These are phyloP conservation scores for Sander lucioperca DNA, from an alignment of 2,113 vertebrate species.

Conservation along the genomic window DNA sequence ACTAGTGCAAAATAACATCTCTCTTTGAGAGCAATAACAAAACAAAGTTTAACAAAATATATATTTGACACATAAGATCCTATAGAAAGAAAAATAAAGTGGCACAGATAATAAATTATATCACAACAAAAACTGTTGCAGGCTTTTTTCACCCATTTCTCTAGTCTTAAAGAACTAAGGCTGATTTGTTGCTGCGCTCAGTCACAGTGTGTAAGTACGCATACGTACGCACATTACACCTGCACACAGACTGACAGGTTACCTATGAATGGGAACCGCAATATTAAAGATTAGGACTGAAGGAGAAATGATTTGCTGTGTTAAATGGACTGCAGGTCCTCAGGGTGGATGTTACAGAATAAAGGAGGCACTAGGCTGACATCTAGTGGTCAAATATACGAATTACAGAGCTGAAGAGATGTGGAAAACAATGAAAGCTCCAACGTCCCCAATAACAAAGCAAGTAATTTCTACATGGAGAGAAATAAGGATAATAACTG, in stretches of 20 bases:
- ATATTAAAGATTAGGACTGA: constrained; percentile 20
- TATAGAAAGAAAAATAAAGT: constrained; percentile 59
- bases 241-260: background rate
- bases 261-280: constrained; percentile 20
- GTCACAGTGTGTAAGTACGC: constrained; percentile 10
- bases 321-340: constrained; percentile 20
- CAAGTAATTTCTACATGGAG: constrained; percentile 18
- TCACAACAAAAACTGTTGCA: constrained; percentile 40
- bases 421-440: background rate
- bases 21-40: constrained; percentile 71
- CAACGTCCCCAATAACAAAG: constrained; percentile 8
- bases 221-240: background rate
- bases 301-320: background rate
- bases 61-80: constrained; percentile 45
- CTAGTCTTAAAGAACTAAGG: constrained; percentile 51
- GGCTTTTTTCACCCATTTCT: constrained; percentile 24
- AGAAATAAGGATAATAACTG: constrained; percentile 3
- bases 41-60: constrained; percentile 52
- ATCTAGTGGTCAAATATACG: constrained; percentile 66
- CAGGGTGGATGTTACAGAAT: constrained; percentile 16
- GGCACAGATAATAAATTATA: constrained; percentile 71
- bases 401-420: constrained; percentile 27
- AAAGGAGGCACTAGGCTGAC: constrained; percentile 34
- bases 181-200: constrained; percentile 37
- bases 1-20: constrained; percentile 76